These are phyloP conservation scores for Lucilia cuprina DNA, from an alignment of 1,140 invertebrate species.

Conservation along the genomic window DNA sequence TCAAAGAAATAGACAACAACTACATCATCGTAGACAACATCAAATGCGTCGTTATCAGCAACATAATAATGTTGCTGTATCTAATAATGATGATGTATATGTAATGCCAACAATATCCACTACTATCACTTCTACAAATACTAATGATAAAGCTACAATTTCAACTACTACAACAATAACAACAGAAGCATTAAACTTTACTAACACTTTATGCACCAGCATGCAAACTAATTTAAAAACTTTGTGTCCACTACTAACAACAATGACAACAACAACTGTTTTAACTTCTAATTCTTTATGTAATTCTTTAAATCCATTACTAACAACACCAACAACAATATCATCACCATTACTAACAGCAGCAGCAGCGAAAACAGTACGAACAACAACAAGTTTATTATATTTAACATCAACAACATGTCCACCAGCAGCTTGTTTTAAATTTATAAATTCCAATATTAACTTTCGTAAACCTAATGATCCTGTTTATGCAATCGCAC, in stretches of 20 bases:
- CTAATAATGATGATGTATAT: slow-evolving; percentile 24
- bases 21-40: slow-evolving; percentile 29
- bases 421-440: slow-evolving; percentile 21
- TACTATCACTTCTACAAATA: not conserved
- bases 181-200: not conserved
- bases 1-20: slow-evolving; percentile 32
- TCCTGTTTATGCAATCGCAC: slow-evolving; percentile 60
- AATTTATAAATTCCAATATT: slow-evolving; percentile 35
- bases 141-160: not conserved
- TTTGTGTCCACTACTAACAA: not conserved
- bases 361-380: slow-evolving; percentile 8
- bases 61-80: not conserved
- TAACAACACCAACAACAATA: not conserved
- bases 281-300: slow-evolving; percentile 16
- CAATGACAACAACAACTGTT: slow-evolving; percentile 6
- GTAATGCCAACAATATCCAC: not conserved
- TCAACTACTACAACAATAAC: not conserved
- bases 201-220: slow-evolving; percentile 16
- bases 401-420: not conserved
- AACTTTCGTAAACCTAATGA: slow-evolving; percentile 41
- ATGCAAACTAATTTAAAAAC: slow-evolving; percentile 12
- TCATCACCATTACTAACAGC: not conserved
- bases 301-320: slow-evolving; percentile 16
- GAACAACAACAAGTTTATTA: too few relatives aligned
- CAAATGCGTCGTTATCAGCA: slow-evolving; percentile 37